Evolutionary conservation across 2,797 vertebrate species (phyloP).

Genomic region (Cichlasoma orientale): DNA sequence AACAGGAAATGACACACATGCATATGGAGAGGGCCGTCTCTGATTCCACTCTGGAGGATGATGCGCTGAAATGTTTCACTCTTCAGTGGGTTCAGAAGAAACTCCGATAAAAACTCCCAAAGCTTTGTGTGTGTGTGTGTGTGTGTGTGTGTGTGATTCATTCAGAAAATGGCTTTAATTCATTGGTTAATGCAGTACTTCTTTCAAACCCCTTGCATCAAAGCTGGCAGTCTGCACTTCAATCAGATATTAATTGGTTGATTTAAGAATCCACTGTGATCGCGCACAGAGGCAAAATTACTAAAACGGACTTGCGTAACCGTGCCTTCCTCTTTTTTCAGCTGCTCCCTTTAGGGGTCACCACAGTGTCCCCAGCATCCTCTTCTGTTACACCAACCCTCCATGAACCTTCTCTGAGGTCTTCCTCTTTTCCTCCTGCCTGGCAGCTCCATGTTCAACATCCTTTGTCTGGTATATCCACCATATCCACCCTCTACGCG

Average conservation of each 20-base stretch:
- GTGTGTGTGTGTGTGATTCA: too few species aligned
- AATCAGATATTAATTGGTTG: not conserved
- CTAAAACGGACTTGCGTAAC: not conserved
- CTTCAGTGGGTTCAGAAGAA: not conserved
- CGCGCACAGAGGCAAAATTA: too few species aligned
- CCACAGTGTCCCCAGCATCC: not conserved
- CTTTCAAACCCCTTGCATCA: not conserved
- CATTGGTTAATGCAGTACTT: not conserved
- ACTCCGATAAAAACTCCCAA: not conserved
- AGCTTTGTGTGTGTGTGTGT: not conserved
- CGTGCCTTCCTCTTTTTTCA: not conserved
- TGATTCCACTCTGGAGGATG: slow-evolving; percentile 1
- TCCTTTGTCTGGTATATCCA: not conserved
- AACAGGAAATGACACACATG: slow-evolving; percentile 63
- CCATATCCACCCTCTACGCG: too few species aligned
- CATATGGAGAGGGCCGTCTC: not conserved
- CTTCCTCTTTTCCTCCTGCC: too few species aligned
- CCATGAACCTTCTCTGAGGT: not conserved
- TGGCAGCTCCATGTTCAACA: too few species aligned
- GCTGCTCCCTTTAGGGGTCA: not conserved
- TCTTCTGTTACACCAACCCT: not conserved
- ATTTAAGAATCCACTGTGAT: not conserved
- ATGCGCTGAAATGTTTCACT: not conserved
- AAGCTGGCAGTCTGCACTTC: not conserved
- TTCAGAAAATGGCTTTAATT: not conserved